phyloP scores from a whole-genome alignment of 2,113 vertebrate genomes.

The Odocoileus virginianus region DNA sequence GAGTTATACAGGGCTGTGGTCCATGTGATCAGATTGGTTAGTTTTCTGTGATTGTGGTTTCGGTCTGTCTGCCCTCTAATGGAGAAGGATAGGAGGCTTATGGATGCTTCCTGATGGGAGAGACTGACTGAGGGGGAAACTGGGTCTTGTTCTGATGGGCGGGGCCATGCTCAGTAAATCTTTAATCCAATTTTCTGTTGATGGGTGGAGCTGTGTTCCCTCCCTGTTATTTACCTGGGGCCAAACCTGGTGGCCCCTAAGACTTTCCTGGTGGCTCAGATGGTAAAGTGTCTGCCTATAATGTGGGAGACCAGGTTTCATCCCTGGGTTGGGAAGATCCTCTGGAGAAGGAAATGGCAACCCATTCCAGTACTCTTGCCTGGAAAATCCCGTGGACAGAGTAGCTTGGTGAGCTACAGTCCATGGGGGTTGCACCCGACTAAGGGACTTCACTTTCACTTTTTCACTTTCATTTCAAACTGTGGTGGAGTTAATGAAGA shows the following conservation, averaged over 20 bases:
- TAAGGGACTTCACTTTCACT: background rate
- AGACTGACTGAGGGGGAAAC: background rate
- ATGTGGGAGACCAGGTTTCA: background rate
- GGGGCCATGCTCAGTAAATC: background rate
- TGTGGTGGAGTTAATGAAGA: background rate
- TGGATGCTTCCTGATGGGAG: background rate
- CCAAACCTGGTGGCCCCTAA: background rate
- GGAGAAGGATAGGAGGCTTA: background rate
- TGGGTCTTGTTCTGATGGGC: background rate
- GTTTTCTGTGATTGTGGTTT: background rate
- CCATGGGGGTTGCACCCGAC: fast-evolving
- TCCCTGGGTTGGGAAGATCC: background rate
- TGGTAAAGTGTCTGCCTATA: background rate
- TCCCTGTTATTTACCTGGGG: background rate
- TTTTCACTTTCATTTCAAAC: background rate
- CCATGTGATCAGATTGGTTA: background rate
- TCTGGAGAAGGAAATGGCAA: background rate
- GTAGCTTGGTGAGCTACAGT: background rate
- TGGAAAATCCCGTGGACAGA: background rate
- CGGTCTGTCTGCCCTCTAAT: background rate
- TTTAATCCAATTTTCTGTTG: background rate
- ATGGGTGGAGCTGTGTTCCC: background rate
- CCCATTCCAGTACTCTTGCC: background rate
- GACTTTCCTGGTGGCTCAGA: background rate
- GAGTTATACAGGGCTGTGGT: background rate